Evolutionary conservation across 2,113 vertebrate species (phyloP).

Genomic region (Tautogolabrus adspersus): DNA sequence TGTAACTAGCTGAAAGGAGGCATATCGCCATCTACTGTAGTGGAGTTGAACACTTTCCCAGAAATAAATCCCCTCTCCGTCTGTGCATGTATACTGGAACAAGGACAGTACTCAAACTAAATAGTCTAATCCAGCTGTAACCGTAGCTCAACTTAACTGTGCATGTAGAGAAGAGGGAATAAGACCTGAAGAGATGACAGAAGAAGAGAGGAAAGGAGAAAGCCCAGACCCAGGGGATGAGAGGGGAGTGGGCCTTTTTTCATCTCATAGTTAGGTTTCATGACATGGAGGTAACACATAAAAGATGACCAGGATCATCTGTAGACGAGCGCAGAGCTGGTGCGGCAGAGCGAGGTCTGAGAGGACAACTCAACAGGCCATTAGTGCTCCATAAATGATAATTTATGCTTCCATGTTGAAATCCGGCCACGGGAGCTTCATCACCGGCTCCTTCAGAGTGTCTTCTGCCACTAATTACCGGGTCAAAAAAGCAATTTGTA

Average conservation of each 20-base stretch:
- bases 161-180: no score
- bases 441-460: slow-evolving; percentile 76
- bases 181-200: not conserved
- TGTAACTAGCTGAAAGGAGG: no score
- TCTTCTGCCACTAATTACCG: slow-evolving; percentile 84
- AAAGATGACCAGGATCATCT: slow-evolving; percentile 55
- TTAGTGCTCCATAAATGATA: slow-evolving; percentile 83
- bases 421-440: slow-evolving; percentile 78
- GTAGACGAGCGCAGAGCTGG: slow-evolving; percentile 27
- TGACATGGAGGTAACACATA: slow-evolving; percentile 24
- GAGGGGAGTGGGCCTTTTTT: slow-evolving; percentile 54
- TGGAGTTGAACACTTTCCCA: no score
- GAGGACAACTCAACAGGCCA: slow-evolving; percentile 76
- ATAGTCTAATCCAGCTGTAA: no score
- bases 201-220: not conserved
- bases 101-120: no score
- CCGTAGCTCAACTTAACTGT: no score
- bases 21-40: no score
- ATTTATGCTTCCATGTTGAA: slow-evolving; percentile 83
- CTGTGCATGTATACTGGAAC: no score
- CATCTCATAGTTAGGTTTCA: slow-evolving; percentile 48
- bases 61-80: no score
- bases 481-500: slow-evolving; percentile 89
- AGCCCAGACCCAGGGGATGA: not conserved
- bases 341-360: slow-evolving; percentile 62